Conservation (phyloP, 2,113 vertebrate genomes). For the Ammodytes dubius region DNA sequence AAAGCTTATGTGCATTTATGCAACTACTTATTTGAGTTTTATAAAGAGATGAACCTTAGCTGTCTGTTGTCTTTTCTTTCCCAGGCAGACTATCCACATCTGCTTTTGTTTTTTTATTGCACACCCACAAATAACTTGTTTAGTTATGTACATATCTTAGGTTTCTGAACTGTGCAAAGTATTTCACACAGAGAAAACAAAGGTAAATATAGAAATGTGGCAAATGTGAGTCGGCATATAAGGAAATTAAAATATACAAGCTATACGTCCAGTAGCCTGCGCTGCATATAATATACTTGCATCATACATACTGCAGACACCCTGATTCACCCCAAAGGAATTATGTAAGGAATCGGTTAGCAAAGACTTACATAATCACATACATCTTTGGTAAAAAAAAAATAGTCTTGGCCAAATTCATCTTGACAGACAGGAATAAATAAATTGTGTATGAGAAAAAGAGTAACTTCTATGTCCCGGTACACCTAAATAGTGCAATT, state of each 20-base stretch:
- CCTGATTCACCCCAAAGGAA: not conserved
- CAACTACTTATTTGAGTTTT: conserved; percentile 62
- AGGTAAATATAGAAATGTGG: not conserved
- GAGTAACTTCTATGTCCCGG: fast-evolving
- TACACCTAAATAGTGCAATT: not conserved
- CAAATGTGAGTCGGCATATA: not conserved
- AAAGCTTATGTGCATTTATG: conserved; percentile 55
- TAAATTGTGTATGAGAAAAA: not conserved
- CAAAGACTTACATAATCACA: not conserved
- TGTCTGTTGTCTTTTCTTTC: conserved; percentile 17
- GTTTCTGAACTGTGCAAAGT: not conserved
- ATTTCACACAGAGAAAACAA: conserved; percentile 18
- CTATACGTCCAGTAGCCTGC: not conserved
- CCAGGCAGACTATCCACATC: not conserved
- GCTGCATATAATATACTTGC: not conserved
- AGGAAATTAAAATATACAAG: conserved; percentile 18
- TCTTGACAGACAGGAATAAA: conserved; percentile 10
- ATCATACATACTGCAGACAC: not conserved
- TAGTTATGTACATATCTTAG: conserved; percentile 36
- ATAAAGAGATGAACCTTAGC: conserved; percentile 62
- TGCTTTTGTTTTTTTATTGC: conserved; percentile 67
- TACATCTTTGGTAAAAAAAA: conserved; percentile 5
- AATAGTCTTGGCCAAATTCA: not conserved
- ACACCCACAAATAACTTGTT: conserved; percentile 35
- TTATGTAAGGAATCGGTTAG: not conserved